These are phyloP conservation scores for Lepeophtheirus salmonis DNA, from an alignment of 1,140 invertebrate genomes.

Conservation along the genomic window DNA sequence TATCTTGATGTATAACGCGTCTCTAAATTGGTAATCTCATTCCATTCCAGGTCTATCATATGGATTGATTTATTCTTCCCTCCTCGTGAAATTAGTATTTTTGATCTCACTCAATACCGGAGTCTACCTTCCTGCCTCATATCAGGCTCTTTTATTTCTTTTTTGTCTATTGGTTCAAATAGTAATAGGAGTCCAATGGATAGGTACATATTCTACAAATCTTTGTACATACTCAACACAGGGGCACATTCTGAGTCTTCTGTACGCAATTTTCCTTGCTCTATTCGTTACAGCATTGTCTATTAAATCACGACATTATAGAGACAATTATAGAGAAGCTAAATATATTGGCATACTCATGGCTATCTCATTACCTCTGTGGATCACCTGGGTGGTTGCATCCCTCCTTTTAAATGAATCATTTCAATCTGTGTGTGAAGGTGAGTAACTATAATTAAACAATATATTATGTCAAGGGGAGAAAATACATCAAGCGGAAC, in stretches of 20 bases:
- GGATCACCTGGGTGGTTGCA: conserved; percentile 53
- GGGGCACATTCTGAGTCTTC: conserved; percentile 49
- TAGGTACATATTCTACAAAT: conserved; percentile 34
- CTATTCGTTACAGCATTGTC: conserved; percentile 61
- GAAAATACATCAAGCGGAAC: too few species aligned
- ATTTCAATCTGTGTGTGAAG: conserved; percentile 20
- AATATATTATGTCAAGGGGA: too few species aligned
- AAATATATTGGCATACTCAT: conserved; percentile 68
- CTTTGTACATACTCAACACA: conserved; percentile 25
- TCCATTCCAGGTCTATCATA: conserved; percentile 72
- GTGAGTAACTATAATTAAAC: too few species aligned
- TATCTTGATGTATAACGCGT: too few species aligned
- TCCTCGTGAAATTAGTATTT: conserved; percentile 82
- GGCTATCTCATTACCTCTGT: conserved; percentile 59
- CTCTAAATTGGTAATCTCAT: too few species aligned
- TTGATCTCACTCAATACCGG: conserved; percentile 71
- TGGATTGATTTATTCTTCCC: conserved; percentile 67
- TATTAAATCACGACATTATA: conserved; percentile 46
- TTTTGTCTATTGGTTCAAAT: conserved; percentile 64
- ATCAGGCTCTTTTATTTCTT: conserved; percentile 64
- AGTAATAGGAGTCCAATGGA: conserved; percentile 67
- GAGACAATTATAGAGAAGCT: conserved; percentile 75
- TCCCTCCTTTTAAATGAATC: conserved; percentile 44
- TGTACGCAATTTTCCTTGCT: conserved; percentile 64
- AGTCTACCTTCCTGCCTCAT: conserved; percentile 76